A percentile compares a stretch with the other conserved stretches of the same genome.
phyloP scores from a whole-genome alignment of 1,140 invertebrate species.

The Drosophila eugracilis region DNA sequence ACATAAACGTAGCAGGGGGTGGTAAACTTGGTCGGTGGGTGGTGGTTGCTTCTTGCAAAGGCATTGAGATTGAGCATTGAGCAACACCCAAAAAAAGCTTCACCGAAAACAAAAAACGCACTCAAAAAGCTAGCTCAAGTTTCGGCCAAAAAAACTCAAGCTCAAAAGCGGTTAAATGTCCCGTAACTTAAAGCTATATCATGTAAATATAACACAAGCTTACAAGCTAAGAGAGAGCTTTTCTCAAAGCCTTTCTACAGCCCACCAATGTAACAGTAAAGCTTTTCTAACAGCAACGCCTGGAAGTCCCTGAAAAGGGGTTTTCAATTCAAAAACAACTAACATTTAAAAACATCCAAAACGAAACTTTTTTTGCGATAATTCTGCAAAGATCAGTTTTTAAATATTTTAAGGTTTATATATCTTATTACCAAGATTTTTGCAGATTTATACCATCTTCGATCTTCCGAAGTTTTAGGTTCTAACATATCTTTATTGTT shows the following conservation, averaged over 20 bases:
- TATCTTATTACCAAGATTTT: not conserved
- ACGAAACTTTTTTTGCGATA: not conserved
- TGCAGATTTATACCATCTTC: slow-evolving; percentile 5
- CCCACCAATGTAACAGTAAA: slow-evolving; percentile 14
- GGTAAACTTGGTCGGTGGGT: not conserved
- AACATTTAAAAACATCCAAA: slow-evolving; percentile 16
- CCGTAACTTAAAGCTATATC: slow-evolving; percentile 36
- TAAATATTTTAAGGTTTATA: not conserved
- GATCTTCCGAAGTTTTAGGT: not conserved
- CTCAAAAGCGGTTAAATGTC: not conserved
- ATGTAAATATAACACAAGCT: slow-evolving; percentile 28
- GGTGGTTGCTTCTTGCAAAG: not conserved
- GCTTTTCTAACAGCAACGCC: slow-evolving; percentile 32
- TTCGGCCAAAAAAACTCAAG: slow-evolving; percentile 18
- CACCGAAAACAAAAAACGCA: not conserved
- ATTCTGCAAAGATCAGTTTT: not conserved
- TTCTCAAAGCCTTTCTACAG: slow-evolving; percentile 4
- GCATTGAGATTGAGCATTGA: slow-evolving; percentile 35
- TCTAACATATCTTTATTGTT: not conserved
- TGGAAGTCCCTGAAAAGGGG: slow-evolving; percentile 15
- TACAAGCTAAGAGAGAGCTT: slow-evolving; percentile 4
- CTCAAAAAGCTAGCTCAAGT: slow-evolving; percentile 5
- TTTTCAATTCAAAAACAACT: not conserved
- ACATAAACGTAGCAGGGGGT: slow-evolving; percentile 57
- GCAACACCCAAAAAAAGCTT: slow-evolving; percentile 8